Conservation (phyloP, 2,113 vertebrate genomes). For the Eudyptes chrysolophus region DNA sequence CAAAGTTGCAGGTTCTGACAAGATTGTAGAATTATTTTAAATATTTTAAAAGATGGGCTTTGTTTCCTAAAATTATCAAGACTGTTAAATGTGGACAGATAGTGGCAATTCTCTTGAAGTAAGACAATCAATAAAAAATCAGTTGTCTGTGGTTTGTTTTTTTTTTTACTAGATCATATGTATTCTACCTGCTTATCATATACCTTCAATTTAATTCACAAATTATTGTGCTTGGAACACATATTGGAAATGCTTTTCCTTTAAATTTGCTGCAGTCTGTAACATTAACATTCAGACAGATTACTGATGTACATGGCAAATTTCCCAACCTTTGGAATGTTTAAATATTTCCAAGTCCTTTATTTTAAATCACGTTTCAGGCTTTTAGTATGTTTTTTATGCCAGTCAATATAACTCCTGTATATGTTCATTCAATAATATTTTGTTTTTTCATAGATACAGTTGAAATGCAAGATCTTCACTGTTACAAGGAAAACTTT, state of each 20-base stretch:
- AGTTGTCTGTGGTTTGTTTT: too few species aligned
- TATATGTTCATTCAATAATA: neutral
- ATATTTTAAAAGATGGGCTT: neutral
- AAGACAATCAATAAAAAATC: neutral
- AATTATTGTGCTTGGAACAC: neutral
- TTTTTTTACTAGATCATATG: neutral
- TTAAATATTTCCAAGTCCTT: neutral
- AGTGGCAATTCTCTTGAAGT: neutral
- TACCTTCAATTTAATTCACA: neutral
- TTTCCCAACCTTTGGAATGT: neutral
- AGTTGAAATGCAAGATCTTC: neutral
- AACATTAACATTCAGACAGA: neutral
- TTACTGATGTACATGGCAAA: neutral
- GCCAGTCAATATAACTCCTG: neutral
- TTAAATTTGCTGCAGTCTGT: neutral
- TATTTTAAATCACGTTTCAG: neutral
- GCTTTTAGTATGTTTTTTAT: neutral
- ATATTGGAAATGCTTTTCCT: neutral
- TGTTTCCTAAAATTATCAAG: neutral
- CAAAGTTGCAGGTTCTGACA: constrained; percentile 10
- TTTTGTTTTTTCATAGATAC: neutral
- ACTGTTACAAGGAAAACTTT: neutral
- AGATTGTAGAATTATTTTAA: neutral
- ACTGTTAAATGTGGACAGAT: neutral
- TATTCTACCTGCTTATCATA: neutral